These are phyloP conservation scores for Hemitrygon akajei DNA, from an alignment of 2,797 vertebrate species.

Conservation along the genomic window DNA sequence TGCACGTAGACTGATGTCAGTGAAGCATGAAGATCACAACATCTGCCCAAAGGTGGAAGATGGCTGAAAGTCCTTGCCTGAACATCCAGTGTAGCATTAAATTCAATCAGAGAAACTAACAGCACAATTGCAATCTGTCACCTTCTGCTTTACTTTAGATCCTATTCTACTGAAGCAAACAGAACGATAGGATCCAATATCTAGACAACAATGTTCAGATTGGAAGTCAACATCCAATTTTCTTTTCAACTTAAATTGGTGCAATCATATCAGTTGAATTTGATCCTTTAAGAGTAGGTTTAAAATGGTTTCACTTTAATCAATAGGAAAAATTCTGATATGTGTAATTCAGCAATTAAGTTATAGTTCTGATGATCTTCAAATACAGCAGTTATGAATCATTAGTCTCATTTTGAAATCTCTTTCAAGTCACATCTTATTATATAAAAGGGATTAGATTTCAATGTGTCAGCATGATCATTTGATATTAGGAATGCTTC, in stretches of 20 bases:
- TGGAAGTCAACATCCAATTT: background rate
- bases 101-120: no score
- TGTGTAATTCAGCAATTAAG: background rate
- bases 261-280: background rate
- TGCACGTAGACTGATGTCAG: no score
- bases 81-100: no score
- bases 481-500: background rate
- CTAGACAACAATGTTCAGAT: no score
- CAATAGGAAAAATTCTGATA: background rate
- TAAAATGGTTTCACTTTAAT: background rate
- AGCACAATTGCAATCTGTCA: no score
- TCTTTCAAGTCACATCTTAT: background rate
- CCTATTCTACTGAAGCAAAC: no score
- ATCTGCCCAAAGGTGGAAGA: no score
- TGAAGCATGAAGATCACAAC: no score
- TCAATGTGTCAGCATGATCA: background rate
- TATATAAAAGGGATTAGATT: background rate
- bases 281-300: background rate
- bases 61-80: no score
- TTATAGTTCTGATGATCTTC: background rate
- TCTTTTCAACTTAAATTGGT: background rate
- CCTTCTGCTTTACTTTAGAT: no score
- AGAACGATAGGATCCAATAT: no score
- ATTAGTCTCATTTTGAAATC: background rate
- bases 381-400: background rate